phyloP scores from a whole-genome alignment of 2,888 invertebrate species.

The Falcaria lacertinaria region DNA sequence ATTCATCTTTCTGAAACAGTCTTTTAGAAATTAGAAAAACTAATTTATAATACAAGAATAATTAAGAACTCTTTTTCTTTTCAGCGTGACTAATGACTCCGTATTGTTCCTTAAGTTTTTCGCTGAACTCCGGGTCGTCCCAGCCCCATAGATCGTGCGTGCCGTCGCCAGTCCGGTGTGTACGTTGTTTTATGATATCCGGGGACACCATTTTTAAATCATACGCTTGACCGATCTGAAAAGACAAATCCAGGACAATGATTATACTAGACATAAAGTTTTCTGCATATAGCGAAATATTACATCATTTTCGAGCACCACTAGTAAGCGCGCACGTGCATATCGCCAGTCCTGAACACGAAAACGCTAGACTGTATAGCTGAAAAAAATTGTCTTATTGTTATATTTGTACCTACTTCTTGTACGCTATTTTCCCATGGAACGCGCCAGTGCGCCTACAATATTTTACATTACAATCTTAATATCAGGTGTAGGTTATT shows the following conservation, averaged over 20 bases:
- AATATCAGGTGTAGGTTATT: too few relatives aligned
- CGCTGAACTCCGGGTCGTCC: slow-evolving; percentile 82
- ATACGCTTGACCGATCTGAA: slow-evolving; percentile 86
- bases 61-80: slow-evolving; percentile 38
- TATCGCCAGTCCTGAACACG: too few relatives aligned
- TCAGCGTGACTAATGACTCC: slow-evolving; percentile 40
- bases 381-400: too few relatives aligned
- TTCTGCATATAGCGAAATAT: too few relatives aligned
- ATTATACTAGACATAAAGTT: too few relatives aligned
- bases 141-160: slow-evolving; percentile 85
- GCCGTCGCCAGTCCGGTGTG: slow-evolving; percentile 83
- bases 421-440: too few relatives aligned
- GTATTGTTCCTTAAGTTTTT: slow-evolving; percentile 60
- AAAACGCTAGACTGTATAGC: too few relatives aligned
- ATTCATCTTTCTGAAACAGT: slow-evolving; percentile 13
- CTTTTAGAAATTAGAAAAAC: slow-evolving; percentile 17
- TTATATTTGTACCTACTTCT: too few relatives aligned
- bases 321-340: too few relatives aligned
- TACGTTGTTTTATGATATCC: slow-evolving; percentile 82
- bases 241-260: slow-evolving; percentile 7
- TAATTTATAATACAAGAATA: slow-evolving; percentile 5
- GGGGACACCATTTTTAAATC: slow-evolving; percentile 85
- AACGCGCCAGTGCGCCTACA: too few relatives aligned
- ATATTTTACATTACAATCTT: too few relatives aligned
- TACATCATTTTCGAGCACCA: too few relatives aligned